These are phyloP conservation scores for Coturnix japonica DNA, from an alignment of 2,113 vertebrate species.

Conservation along the genomic window DNA sequence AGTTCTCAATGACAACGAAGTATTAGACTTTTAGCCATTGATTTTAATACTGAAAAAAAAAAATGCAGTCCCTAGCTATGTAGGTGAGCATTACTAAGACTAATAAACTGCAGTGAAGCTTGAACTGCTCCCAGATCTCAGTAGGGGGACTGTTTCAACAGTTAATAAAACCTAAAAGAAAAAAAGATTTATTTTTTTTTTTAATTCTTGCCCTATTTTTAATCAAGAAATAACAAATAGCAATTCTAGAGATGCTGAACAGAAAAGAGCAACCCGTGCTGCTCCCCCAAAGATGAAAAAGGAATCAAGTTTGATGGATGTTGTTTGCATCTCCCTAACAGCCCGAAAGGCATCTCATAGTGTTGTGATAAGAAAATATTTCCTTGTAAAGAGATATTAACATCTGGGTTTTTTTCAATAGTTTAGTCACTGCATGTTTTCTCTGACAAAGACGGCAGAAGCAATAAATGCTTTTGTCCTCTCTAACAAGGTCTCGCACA, in stretches of 20 bases:
- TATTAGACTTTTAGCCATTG: background rate
- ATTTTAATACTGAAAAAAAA: background rate
- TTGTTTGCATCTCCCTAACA: slow-evolving; percentile 44
- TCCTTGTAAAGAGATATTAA: slow-evolving; percentile 50
- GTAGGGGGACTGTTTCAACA: background rate
- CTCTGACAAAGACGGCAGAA: background rate
- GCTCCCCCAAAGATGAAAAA: background rate
- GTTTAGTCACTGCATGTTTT: slow-evolving; percentile 31
- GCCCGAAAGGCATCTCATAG: slow-evolving; percentile 33
- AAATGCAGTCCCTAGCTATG: background rate
- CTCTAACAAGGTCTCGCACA: background rate
- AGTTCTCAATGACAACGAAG: background rate
- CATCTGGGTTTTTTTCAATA: slow-evolving; percentile 16
- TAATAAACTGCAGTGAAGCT: background rate
- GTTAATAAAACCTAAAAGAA: background rate
- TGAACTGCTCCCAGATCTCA: background rate
- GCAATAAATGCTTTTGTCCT: background rate
- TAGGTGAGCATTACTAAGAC: background rate
- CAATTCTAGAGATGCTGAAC: background rate
- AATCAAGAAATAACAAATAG: background rate
- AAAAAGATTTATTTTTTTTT: no score
- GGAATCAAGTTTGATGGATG: slow-evolving; percentile 29
- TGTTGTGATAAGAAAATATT: slow-evolving; percentile 51
- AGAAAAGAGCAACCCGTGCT: background rate
- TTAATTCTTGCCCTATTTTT: background rate